A percentile compares a stretch with the other conserved stretches of the same genome.
Evolutionary conservation across 2,888 invertebrate genomes (phyloP).

Genomic region (Apotomis betuletana): DNA sequence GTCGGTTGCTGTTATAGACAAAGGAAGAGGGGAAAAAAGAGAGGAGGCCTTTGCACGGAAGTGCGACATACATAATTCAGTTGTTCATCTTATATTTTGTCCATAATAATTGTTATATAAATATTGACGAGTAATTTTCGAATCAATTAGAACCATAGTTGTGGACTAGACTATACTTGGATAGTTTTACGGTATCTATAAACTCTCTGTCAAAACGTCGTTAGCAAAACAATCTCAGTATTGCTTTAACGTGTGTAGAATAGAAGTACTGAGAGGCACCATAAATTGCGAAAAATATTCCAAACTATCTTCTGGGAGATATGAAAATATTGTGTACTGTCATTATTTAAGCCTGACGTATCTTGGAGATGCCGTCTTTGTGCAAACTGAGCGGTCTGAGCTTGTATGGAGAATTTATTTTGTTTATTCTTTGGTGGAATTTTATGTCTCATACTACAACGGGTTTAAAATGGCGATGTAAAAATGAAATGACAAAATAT

Average conservation of each 20-base stretch:
- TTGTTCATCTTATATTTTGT: no score
- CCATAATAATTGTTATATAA: no score
- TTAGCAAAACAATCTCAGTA: not conserved
- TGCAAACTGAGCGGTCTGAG: slow-evolving; percentile 15
- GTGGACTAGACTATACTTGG: no score
- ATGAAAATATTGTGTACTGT: slow-evolving; percentile 27
- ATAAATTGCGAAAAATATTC: slow-evolving; percentile 30
- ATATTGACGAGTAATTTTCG: no score
- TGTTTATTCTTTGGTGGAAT: slow-evolving; percentile 12
- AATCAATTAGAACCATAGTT: no score
- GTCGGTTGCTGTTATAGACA: no score
- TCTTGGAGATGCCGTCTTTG: slow-evolving; percentile 26
- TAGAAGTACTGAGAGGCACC: not conserved
- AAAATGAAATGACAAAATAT: not conserved
- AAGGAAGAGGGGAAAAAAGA: no score
- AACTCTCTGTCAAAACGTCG: not conserved
- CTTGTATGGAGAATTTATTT: slow-evolving; percentile 1
- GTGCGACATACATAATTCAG: no score
- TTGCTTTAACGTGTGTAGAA: not conserved
- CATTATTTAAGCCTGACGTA: slow-evolving; percentile 34
- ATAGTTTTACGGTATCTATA: no score
- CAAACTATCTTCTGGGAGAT: slow-evolving; percentile 19
- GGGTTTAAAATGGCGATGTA: slow-evolving; percentile 3
- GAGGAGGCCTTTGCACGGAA: no score
- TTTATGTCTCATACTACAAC: not conserved